phyloP scores from a whole-genome alignment of 1,140 invertebrate genomes.

The Campodea augens region DNA sequence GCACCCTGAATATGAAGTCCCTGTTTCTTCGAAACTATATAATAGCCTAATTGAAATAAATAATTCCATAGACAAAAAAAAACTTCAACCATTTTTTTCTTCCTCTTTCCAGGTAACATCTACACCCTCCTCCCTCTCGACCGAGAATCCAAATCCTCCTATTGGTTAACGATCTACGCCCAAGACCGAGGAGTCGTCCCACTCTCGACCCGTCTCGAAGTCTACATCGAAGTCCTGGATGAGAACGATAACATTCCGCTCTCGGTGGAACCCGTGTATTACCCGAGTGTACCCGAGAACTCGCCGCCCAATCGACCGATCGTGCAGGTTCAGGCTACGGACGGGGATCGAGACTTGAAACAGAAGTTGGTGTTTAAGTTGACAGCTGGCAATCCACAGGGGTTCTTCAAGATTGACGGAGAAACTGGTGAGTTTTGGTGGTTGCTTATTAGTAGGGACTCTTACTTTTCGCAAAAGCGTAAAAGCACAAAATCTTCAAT shows the following conservation, averaged over 20 bases:
- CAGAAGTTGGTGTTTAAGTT: conserved; percentile 53
- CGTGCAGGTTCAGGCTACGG: conserved; percentile 52
- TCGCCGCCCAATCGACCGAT: conserved; percentile 50
- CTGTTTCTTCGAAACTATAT: too few species aligned
- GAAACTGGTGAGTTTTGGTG: conserved; percentile 52
- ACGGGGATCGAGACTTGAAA: conserved; percentile 47
- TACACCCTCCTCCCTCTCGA: conserved; percentile 65
- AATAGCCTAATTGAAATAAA: too few species aligned
- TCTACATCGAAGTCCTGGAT: conserved; percentile 75
- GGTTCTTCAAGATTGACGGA: conserved; percentile 70
- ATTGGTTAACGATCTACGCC: conserved; percentile 86
- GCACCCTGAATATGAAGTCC: too few species aligned
- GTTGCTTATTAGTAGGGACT: too few species aligned
- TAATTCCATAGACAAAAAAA: too few species aligned
- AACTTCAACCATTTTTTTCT: too few species aligned
- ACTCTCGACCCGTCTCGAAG: conserved; percentile 56
- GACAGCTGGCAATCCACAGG: conserved; percentile 72
- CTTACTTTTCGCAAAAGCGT: too few species aligned
- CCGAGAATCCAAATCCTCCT: conserved; percentile 63
- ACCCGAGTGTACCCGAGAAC: conserved; percentile 63
- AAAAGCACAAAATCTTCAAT: too few species aligned
- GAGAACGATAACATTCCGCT: conserved; percentile 87
- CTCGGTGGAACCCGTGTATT: conserved; percentile 68
- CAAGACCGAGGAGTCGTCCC: conserved; percentile 77
- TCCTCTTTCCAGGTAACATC: conserved; percentile 53